Conservation (phyloP, 2,888 invertebrate species). For the Drosophila kambysellisi region DNA sequence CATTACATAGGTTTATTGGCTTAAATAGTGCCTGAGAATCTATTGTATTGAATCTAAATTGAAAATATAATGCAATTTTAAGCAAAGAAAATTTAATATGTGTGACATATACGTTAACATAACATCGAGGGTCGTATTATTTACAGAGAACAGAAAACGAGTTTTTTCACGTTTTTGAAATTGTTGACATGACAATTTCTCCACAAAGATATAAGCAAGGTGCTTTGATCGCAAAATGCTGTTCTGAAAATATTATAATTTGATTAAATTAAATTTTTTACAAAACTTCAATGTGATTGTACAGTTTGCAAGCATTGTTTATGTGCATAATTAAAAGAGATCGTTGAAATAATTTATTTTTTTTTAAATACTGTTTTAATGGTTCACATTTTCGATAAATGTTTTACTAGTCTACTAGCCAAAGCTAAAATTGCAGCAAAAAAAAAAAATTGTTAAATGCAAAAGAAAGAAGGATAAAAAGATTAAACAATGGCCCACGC, state of each 20-base stretch:
- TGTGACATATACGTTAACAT: not conserved
- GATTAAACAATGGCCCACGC: not conserved
- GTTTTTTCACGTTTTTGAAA: no score
- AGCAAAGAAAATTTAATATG: conserved; percentile 1
- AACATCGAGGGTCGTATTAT: not conserved
- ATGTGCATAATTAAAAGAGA: not conserved
- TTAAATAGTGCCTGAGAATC: not conserved
- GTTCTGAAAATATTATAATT: conserved; percentile 9
- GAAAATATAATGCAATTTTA: not conserved
- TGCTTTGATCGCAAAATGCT: conserved; percentile 23
- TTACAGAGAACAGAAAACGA: not conserved
- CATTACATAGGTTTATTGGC: not conserved
- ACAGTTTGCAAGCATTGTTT: not conserved
- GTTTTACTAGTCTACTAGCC: not conserved
- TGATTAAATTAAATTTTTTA: not conserved
- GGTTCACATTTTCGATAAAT: not conserved
- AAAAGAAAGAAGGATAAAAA: not conserved
- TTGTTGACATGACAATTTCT: not conserved
- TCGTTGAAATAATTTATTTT: not conserved
- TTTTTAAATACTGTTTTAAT: not conserved
- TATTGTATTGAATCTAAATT: not conserved
- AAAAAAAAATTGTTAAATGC: not conserved
- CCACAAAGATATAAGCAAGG: not conserved
- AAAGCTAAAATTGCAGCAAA: not conserved
- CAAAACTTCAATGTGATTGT: not conserved